Percentiles rank a stretch among this genome's conserved stretches.
These are phyloP conservation scores for Papilio demoleus DNA, from an alignment of 2,888 invertebrate species.

Conservation along the genomic window DNA sequence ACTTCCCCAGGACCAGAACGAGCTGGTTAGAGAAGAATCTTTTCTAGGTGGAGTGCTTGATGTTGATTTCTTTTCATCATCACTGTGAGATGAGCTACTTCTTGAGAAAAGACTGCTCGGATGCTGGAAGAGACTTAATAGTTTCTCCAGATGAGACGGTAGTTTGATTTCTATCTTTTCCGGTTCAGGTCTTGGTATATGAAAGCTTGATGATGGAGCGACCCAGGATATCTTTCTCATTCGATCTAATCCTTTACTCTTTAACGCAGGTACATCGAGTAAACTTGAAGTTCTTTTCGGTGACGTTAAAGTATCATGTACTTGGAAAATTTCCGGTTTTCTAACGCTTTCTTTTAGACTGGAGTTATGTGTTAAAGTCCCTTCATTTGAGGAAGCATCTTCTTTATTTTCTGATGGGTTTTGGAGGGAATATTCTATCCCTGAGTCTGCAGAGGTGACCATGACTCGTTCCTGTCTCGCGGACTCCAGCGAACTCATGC, in stretches of 20 bases:
- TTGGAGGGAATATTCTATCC: constrained; percentile 76
- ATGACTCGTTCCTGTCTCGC: constrained; percentile 69
- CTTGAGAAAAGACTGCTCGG: constrained; percentile 85
- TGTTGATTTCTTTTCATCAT: constrained; percentile 72
- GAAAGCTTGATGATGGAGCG: constrained; percentile 75
- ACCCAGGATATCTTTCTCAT: constrained; percentile 86
- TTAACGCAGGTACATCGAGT: constrained; percentile 75
- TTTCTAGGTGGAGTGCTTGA: constrained; percentile 75
- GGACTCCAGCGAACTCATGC: constrained; percentile 79
- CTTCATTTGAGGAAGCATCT: constrained; percentile 77
- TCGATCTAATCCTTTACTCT: constrained; percentile 70
- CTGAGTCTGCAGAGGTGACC: constrained; percentile 79
- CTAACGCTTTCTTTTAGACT: constrained; percentile 68
- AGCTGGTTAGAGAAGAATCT: constrained; percentile 72
- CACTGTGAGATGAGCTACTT: constrained; percentile 54
- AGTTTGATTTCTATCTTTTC: constrained; percentile 68
- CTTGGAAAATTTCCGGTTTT: constrained; percentile 52
- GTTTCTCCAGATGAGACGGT: constrained; percentile 85
- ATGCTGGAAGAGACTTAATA: constrained; percentile 86
- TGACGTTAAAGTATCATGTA: constrained; percentile 65
- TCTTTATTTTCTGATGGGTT: constrained; percentile 70
- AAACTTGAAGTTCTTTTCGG: constrained; percentile 74
- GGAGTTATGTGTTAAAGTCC: constrained; percentile 76
- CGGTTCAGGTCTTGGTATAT: constrained; percentile 65
- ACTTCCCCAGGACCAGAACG: constrained; percentile 80